Evolutionary conservation across 2,797 vertebrate species (phyloP).

Genomic region (Lagodon rhomboides): DNA sequence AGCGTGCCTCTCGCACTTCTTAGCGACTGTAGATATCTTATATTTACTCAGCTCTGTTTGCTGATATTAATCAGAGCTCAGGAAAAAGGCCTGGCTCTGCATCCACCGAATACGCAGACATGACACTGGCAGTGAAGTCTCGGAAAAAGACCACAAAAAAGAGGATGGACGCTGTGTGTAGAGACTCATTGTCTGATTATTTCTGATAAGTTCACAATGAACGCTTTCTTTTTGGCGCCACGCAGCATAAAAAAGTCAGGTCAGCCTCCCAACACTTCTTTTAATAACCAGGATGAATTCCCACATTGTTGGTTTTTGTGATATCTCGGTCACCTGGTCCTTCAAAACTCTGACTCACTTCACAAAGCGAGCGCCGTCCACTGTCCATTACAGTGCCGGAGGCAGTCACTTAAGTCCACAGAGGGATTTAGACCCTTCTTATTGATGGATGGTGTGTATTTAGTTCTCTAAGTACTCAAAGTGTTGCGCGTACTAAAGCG

Average conservation of each 20-base stretch:
- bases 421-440: conserved; percentile 21
- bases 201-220: conserved; percentile 79
- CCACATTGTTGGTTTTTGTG: conserved; percentile 4
- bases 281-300: conserved; percentile 1
- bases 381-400: conserved; percentile 21
- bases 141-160: neutral
- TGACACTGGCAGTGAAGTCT: conserved; percentile 19
- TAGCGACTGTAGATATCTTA: conserved; percentile 34
- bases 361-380: neutral
- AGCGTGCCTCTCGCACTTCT: conserved; percentile 25
- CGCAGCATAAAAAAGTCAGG: conserved; percentile 76
- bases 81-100: conserved; percentile 21
- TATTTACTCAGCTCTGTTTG: conserved; percentile 58
- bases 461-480: conserved; percentile 8
- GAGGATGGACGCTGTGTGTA: neutral
- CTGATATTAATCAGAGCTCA: conserved; percentile 53
- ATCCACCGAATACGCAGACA: conserved; percentile 24
- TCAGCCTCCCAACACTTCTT: conserved; percentile 21
- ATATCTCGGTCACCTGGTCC: conserved; percentile 26
- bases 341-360: conserved; percentile 62
- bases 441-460: conserved; percentile 19
- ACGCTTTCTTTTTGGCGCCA: conserved; percentile 75
- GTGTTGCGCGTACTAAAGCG: neutral
- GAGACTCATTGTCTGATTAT: conserved; percentile 18
- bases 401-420: conserved; percentile 16